phyloP scores from a whole-genome alignment of 2,113 vertebrate genomes.

The Balaeniceps rex region DNA sequence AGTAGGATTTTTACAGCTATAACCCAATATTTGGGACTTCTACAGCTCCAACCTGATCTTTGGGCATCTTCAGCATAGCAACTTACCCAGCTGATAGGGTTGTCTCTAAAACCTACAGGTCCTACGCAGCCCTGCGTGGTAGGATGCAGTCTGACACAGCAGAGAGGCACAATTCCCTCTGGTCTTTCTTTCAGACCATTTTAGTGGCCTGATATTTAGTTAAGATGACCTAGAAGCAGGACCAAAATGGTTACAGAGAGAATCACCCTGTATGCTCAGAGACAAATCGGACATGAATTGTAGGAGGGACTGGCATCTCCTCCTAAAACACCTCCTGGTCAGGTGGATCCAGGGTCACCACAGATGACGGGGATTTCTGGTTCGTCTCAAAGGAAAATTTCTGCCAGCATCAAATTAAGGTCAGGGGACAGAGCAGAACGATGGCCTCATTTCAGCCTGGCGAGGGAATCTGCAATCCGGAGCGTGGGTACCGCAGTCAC shows the following conservation, averaged over 20 bases:
- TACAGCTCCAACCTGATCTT: neutral
- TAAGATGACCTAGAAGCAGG: neutral
- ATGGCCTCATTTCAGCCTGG: neutral
- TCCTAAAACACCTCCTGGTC: neutral
- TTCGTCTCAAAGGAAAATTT: neutral
- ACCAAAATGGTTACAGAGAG: neutral
- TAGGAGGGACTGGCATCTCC: neutral
- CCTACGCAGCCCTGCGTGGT: neutral
- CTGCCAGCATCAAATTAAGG: neutral
- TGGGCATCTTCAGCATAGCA: neutral
- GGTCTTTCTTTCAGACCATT: neutral
- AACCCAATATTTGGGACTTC: neutral
- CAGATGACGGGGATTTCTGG: neutral
- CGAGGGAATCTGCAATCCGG: neutral
- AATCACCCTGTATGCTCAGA: neutral
- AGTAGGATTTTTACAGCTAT: neutral
- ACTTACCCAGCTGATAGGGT: neutral
- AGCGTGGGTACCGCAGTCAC: rapidly evolving
- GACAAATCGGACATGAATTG: rapidly evolving
- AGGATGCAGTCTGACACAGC: neutral
- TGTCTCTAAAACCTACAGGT: neutral
- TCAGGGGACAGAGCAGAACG: neutral
- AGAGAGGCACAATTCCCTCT: neutral
- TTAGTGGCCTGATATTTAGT: neutral
- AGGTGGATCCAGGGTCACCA: neutral